Conservation (phyloP, 53 echinoderm and acorn worm genomes). For the Temnopleurus reevesii region DNA sequence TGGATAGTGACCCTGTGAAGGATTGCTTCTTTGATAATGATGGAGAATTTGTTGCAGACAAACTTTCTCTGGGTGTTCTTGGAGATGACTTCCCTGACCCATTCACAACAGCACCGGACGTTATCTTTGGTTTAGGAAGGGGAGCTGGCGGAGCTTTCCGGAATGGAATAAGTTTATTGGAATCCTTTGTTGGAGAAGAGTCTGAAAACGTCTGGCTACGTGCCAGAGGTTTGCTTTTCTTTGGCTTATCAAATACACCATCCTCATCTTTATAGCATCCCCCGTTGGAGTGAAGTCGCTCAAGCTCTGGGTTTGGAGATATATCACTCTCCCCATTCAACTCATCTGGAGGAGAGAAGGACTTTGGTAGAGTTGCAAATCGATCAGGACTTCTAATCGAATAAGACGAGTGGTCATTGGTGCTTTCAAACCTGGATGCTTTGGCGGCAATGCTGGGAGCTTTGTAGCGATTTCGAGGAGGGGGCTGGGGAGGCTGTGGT, state of each 20-base stretch:
- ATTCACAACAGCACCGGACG: neutral
- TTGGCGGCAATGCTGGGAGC: constrained; percentile 55
- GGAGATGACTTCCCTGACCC: neutral
- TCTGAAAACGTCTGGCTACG: constrained; percentile 81
- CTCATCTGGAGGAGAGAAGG: neutral
- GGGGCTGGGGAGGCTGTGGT: constrained; percentile 43
- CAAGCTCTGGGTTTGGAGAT: neutral
- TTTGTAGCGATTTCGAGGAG: constrained; percentile 43
- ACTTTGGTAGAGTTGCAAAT: constrained; percentile 40
- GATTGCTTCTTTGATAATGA: constrained; percentile 41
- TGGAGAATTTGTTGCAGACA: constrained; percentile 34
- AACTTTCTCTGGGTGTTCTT: neutral
- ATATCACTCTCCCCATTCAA: neutral
- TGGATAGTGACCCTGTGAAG: constrained; percentile 40
- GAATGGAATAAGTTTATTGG: constrained; percentile 9
- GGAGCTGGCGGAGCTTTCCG: constrained; percentile 78
- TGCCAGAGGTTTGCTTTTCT: constrained; percentile 38
- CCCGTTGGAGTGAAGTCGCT: neutral
- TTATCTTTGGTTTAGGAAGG: constrained; percentile 69
- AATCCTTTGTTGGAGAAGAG: constrained; percentile 46
- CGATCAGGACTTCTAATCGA: neutral
- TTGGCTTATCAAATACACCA: neutral
- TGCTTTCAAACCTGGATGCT: constrained; percentile 45
- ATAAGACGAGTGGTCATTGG: neutral
- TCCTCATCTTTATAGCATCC: neutral